Evolutionary conservation across 2,113 vertebrate genomes (phyloP).

Genomic region (Catharus minimus): DNA sequence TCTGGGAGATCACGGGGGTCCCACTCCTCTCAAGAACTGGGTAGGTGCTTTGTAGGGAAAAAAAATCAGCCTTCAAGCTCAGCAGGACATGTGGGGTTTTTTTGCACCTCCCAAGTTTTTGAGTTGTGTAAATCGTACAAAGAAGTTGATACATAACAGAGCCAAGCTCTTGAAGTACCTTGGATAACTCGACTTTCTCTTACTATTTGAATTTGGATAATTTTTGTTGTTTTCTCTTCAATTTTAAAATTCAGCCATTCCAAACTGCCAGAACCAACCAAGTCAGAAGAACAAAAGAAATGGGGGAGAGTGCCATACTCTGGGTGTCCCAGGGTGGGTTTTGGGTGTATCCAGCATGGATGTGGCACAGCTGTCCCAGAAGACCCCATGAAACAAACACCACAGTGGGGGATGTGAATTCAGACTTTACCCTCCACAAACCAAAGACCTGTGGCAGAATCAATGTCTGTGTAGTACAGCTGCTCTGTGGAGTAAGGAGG

Average conservation of each 20-base stretch:
- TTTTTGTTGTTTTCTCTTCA: background rate
- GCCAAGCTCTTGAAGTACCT: background rate
- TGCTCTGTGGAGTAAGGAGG: background rate
- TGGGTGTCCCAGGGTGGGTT: accelerated
- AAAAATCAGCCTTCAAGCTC: background rate
- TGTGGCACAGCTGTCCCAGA: accelerated
- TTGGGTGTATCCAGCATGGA: background rate
- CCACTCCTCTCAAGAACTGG: background rate
- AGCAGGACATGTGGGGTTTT: background rate
- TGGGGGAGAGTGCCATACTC: background rate
- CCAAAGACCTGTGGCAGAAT: background rate
- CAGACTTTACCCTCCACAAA: background rate
- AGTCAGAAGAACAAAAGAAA: background rate
- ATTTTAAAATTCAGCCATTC: background rate
- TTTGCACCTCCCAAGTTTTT: background rate
- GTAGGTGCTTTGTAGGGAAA: background rate
- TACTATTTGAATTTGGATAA: background rate
- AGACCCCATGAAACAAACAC: accelerated
- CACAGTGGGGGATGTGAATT: background rate
- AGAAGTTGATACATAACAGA: background rate
- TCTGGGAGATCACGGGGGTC: accelerated
- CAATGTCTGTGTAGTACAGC: background rate
- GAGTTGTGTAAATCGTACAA: background rate
- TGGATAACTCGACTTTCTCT: background rate
- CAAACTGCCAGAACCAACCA: background rate